phyloP scores from a whole-genome alignment of 1,140 invertebrate species.

The Drosophila eugracilis region DNA sequence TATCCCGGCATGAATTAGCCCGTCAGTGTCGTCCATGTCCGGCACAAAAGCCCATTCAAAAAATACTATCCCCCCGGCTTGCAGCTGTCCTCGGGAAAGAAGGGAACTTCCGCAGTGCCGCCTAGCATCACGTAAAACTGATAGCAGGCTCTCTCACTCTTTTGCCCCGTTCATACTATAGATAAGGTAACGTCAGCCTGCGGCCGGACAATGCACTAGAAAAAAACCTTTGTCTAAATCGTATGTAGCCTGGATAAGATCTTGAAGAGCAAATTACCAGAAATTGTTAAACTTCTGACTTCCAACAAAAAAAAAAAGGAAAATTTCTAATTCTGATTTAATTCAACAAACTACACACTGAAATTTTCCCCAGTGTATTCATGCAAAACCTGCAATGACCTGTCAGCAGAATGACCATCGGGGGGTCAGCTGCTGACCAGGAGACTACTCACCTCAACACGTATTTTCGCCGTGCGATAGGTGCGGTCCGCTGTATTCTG shows the following conservation, averaged over 20 bases:
- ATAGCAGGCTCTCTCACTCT: conserved; percentile 55
- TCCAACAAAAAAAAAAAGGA: background rate
- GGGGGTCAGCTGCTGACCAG: background rate
- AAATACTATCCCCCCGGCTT: conserved; percentile 8
- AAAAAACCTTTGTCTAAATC: background rate
- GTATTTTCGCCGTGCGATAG: conserved; percentile 88
- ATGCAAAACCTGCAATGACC: conserved; percentile 31
- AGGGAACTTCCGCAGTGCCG: conserved; percentile 26
- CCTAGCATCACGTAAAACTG: conserved; percentile 66
- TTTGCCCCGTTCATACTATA: conserved; percentile 16
- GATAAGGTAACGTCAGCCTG: conserved; percentile 35
- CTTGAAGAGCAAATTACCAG: too few species aligned
- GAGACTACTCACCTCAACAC: conserved; percentile 86
- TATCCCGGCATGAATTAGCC: conserved; percentile 64
- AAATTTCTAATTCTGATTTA: background rate
- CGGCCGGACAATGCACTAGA: conserved; percentile 6
- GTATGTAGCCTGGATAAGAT: too few species aligned
- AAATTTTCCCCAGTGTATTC: background rate
- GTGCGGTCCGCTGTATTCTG: conserved; percentile 90
- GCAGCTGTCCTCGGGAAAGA: conserved; percentile 11
- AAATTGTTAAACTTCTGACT: too few species aligned
- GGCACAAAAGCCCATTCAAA: conserved; percentile 60
- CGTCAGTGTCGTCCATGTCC: conserved; percentile 68
- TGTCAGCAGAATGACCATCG: conserved; percentile 1
- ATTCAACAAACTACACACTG: background rate